Evolutionary conservation across 2,113 vertebrate species (phyloP).

Genomic region (Apodemus speciosus): DNA sequence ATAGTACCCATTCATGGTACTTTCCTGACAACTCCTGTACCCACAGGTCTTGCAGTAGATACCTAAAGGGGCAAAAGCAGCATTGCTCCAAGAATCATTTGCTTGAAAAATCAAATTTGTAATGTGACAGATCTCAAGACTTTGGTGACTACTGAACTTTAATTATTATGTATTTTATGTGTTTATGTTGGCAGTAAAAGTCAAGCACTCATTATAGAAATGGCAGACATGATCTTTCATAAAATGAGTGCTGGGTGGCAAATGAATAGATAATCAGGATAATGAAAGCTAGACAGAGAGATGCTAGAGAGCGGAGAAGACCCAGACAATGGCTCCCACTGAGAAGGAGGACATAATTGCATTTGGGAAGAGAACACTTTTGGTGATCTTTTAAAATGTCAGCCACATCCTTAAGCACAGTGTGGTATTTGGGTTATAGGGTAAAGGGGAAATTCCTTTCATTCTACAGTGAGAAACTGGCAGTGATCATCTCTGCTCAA

Average conservation of each 20-base stretch:
- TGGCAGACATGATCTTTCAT: constrained; percentile 82
- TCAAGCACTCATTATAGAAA: constrained; percentile 83
- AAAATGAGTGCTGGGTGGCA: constrained; percentile 76
- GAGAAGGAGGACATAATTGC: constrained; percentile 79
- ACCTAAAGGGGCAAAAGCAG: constrained; percentile 64
- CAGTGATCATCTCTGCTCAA: constrained; percentile 59
- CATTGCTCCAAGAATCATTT: constrained; percentile 68
- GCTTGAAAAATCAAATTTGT: constrained; percentile 80
- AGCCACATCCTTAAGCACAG: constrained; percentile 81
- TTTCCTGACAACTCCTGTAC: not conserved
- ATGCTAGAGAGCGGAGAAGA: constrained; percentile 47
- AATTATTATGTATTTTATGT: constrained; percentile 79
- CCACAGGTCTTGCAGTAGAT: not conserved
- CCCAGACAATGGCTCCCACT: constrained; percentile 64
- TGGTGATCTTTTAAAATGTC: constrained; percentile 86
- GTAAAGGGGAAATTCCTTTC: constrained; percentile 71
- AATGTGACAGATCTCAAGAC: constrained; percentile 75
- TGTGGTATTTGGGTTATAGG: constrained; percentile 84
- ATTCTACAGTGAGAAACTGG: constrained; percentile 69
- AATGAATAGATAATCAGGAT: constrained; percentile 79
- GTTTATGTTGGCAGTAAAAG: constrained; percentile 84
- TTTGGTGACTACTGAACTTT: constrained; percentile 80
- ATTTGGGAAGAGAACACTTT: constrained; percentile 80
- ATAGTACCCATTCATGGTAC: not conserved
- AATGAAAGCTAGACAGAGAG: constrained; percentile 77